Base-by-base conservation (phyloP, 2,113 vertebrate species). In the Hoplias malabaricus region DNA sequence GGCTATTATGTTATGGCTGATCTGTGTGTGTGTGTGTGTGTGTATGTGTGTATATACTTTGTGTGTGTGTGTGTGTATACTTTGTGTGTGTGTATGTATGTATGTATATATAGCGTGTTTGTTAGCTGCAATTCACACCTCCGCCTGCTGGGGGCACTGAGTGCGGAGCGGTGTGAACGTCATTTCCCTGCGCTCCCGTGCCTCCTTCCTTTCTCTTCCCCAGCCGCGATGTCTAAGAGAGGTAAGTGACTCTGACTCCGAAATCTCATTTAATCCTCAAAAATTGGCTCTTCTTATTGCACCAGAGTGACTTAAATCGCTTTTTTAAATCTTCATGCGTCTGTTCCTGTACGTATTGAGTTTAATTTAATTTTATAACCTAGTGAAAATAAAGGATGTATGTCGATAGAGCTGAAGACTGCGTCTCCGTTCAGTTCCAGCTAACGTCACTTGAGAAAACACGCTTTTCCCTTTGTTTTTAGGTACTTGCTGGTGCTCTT, bases 151-250 rank as follows among this genome's bases (percentile, higher is more conserved):
- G 14, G 16, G 19, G 68, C 25, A 65, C 42, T 46, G 50, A 25
- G 3, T 13, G 62, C 73, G 54, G 71, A 87, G 10, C n/a, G 46
- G n/a, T 25, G 82, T 73, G 48, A 65, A 57, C 85, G 69, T 79
- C 88, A 92, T 91, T 87, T 88, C 88, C 87, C 88, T 86, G 34
- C 84, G 86, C 88, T 75, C 90, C 78, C 87, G 82, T 84, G 6
- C 38, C 5, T 50, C 89, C 67, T 86, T 76, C 84, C 90, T 91
- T 89, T 92, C 92, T 89, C 89, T 81, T 77, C 57, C 76, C 12
- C 75, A 43, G 88, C 89, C 82, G 88, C 91, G 1, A 93, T 93
- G 92, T 93, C 92, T 78, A 93, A 93, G 91, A 92, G 92, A 92
- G 92, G 92, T 93, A 90, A 76, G 1, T 6, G 23, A n/a, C 10